Base-by-base conservation (phyloP, 2,113 vertebrate species). In the Oenanthe oenanthe region DNA sequence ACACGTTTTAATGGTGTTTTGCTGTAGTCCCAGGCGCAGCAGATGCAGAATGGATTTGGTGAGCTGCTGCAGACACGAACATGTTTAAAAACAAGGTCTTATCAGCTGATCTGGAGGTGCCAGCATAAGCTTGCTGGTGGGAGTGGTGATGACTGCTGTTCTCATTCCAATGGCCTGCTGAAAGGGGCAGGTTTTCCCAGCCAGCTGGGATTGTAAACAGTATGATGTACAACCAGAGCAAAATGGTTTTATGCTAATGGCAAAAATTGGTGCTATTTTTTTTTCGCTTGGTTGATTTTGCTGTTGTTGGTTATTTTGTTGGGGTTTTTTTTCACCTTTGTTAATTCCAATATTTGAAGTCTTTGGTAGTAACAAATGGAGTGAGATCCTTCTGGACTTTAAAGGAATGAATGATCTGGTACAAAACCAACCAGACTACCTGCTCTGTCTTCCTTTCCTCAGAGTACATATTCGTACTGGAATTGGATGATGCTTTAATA, bases 21-120 rank as follows among this genome's bases (percentile, higher is more conserved):
- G 1, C 85, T 92, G 60, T 77, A 83, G 88, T 91, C 72, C 26
- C 32, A 25, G 75, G 60, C 38, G 1, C 56, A 63, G 63, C 91
- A 93, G 91, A 95, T 96, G 82, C 80, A 13, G 76, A 71, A 58
- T 74, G 89, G 89, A 89, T 95, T 96, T 95, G 68, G 51, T 88
- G 89, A 83, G 83, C 72, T 43, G 38, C 93, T 94, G 93, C 72
- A 86, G 79, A 76, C 76, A 13, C 4, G 42, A 87, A 58, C 72
- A 58, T 50, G 72, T 94, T 94, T 83, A 77, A 95, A 94, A 93
- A 47, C 63, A 92, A 83, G 85, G 85, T 73, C 72, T 88, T 77
- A 74, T 31, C 92, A 90, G 78, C 90, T 85, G 85, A 75, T 88
- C 90, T 72, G 82, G 85, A 72, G 78, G 40, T 90, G 60, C 88